These are phyloP conservation scores for Eupeodes corollae DNA, from an alignment of 1,140 invertebrate genomes.

Conservation along the genomic window DNA sequence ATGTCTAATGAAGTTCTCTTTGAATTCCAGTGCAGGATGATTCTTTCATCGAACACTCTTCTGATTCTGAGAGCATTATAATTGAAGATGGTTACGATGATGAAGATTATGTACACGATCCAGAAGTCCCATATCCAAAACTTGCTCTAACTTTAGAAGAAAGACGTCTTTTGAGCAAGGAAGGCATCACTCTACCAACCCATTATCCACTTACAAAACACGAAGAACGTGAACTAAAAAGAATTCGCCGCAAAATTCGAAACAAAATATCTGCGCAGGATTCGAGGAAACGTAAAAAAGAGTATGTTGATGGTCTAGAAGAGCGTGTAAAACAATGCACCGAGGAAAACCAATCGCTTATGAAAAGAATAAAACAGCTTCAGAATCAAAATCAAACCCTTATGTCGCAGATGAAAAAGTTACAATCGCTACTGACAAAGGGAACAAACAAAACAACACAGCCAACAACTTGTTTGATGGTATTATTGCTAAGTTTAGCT, in stretches of 20 bases:
- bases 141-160: slow-evolving; percentile 66
- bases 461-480: slow-evolving; percentile 75
- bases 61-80: slow-evolving; percentile 5
- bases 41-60: slow-evolving; percentile 17
- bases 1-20: slow-evolving; percentile 20
- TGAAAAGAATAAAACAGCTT: slow-evolving; percentile 65
- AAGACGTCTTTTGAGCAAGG: slow-evolving; percentile 65
- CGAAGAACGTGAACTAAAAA: slow-evolving; percentile 79
- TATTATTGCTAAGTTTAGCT: slow-evolving; percentile 64
- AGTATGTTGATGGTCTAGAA: slow-evolving; percentile 84
- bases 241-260: slow-evolving; percentile 81
- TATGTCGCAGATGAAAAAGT: slow-evolving; percentile 58
- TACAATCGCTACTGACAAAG: slow-evolving; percentile 13
- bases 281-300: slow-evolving; percentile 84
- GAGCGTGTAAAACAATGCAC: slow-evolving; percentile 78
- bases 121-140: slow-evolving; percentile 44
- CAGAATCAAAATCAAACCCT: slow-evolving; percentile 70
- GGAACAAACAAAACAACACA: slow-evolving; percentile 46
- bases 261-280: slow-evolving; percentile 93
- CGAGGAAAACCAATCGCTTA: slow-evolving; percentile 67
- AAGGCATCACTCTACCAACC: slow-evolving; percentile 69
- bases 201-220: slow-evolving; percentile 79
- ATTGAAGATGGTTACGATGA: slow-evolving; percentile 10
- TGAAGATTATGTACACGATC: slow-evolving; percentile 40
- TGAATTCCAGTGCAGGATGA: slow-evolving; percentile 10